Evolutionary conservation across 2,113 vertebrate genomes (phyloP).

Genomic region (Sinocyclocheilus anophthalmus): DNA sequence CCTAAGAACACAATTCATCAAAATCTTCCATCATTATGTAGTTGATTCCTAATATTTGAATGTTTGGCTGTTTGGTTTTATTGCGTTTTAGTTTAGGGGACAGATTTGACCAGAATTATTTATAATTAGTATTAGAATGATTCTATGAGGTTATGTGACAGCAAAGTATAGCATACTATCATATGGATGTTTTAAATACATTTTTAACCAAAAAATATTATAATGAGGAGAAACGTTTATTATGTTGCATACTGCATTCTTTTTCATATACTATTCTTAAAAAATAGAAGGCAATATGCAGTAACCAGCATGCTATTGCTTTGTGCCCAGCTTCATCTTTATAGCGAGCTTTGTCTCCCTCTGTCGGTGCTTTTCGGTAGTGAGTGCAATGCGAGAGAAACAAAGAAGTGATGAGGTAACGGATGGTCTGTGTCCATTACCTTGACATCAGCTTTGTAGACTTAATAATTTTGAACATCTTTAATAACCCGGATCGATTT

Average conservation of each 20-base stretch:
- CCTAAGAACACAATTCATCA: too few species aligned
- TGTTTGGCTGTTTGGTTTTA: background rate
- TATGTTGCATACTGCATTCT: background rate
- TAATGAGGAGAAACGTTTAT: background rate
- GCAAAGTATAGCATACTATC: too few species aligned
- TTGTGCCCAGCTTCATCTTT: background rate
- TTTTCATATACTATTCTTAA: background rate
- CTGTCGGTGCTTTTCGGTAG: conserved; percentile 6
- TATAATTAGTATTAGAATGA: background rate
- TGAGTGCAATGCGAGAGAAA: background rate
- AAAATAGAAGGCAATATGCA: background rate
- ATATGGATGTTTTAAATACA: background rate
- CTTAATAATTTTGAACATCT: background rate
- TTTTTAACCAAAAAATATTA: background rate
- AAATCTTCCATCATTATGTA: too few species aligned
- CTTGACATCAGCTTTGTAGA: background rate
- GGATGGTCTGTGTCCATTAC: conserved; percentile 18
- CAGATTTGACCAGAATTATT: background rate
- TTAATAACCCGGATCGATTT: background rate
- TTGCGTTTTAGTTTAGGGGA: background rate
- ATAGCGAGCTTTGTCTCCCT: conserved; percentile 36
- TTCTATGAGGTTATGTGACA: background rate
- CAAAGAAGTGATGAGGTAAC: conserved; percentile 25
- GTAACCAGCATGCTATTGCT: background rate
- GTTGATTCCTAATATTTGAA: too few species aligned